phyloP scores from a whole-genome alignment of 2,888 invertebrate genomes.

The Amblyjoppa proteus region DNA sequence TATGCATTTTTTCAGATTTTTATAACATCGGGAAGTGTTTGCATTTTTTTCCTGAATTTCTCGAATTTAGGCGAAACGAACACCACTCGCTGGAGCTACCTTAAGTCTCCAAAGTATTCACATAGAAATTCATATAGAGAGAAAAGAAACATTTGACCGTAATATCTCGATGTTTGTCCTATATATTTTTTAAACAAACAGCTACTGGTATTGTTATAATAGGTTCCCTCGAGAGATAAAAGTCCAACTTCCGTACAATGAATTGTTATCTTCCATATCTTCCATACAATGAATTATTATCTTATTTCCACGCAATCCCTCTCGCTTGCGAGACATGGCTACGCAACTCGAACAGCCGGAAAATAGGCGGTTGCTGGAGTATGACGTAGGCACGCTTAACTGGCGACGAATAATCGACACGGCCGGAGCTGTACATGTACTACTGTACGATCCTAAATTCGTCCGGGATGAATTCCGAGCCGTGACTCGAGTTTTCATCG shows the following conservation, averaged over 20 bases:
- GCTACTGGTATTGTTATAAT: neutral
- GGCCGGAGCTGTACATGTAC: conserved; percentile 16
- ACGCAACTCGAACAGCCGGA: conserved; percentile 20
- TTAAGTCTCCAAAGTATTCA: no score
- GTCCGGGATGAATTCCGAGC: neutral
- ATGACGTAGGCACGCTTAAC: conserved; percentile 3
- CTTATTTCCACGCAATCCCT: conserved; percentile 22
- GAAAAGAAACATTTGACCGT: no score
- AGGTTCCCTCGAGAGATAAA: conserved; percentile 36
- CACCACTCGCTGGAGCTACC: no score
- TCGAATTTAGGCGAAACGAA: no score
- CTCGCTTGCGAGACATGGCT: conserved; percentile 18
- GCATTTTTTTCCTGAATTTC: no score
- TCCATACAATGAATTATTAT: conserved; percentile 11
- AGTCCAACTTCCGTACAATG: conserved; percentile 3
- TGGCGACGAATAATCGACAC: conserved; percentile 9
- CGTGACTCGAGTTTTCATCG: conserved; percentile 49
- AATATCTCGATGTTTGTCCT: neutral
- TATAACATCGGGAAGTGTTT: no score
- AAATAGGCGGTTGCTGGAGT: conserved; percentile 25
- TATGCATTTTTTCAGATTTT: no score
- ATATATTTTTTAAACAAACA: neutral
- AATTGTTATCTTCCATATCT: neutral
- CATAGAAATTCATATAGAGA: no score
- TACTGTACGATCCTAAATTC: conserved; percentile 44